Evolutionary conservation across 2,797 vertebrate genomes (phyloP), one percentile per base, ranked within the genome.

Genomic region (Chelmon rostratus): DNA sequence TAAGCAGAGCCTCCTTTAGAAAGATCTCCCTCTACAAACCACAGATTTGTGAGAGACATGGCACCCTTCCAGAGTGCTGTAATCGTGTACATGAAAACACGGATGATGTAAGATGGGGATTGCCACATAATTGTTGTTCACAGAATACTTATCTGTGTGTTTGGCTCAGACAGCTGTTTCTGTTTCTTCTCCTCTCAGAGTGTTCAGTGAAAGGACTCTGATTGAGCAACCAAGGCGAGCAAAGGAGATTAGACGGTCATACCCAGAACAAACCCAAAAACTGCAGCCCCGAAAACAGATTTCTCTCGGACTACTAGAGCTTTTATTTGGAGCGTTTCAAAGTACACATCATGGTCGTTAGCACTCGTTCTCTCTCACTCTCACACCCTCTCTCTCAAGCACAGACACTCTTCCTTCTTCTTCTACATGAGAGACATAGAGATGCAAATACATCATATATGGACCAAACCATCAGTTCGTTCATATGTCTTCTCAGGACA

Each of bases 321-420:
- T 91, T 93, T 94, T 94, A 94, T 94, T 94, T 87, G 84, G 82
- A 93, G 88, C 76, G 2, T 87, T 89, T 81, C 87, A 92, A 92
- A 91, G 86, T 93, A 94, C 91, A 94, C 78, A 81, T 91, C 68
- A 93, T 90, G 89, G 78, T 83, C 85, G 63, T 86, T 68, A 70
- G 69, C 18, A 52, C 77, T 88, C 74, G 77, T 72, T 78, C 77
- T 84, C 68, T 84, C 71, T 79, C 71, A 49, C 68, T 80, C 84
- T 42, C 78, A 66, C 71, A 54, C 19, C 38, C 58, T 61, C 68
- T 46, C 44, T 58, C 63, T 73, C 52, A 42, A 40, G 78, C 68
- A 66, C 73, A 82, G 77, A 67, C 54, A 37, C 42, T 8, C 54
- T 9, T 23, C 62, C n/a, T 80, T 44, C 69, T 49, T 73, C 56